Evolutionary conservation across 2,797 vertebrate species (phyloP).

Genomic region (Myioborus melanocephalus): DNA sequence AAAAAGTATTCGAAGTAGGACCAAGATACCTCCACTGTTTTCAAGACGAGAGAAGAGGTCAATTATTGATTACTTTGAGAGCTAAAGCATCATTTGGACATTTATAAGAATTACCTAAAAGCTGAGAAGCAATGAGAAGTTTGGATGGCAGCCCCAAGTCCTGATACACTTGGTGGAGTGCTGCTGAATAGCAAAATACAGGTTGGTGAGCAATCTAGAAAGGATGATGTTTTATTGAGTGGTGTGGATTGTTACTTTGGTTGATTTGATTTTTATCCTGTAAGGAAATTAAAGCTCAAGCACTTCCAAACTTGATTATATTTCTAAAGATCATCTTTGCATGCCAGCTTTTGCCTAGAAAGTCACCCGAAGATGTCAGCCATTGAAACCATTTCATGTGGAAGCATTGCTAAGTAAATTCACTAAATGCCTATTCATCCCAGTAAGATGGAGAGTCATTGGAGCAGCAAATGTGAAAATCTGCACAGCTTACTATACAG

Average conservation of each 20-base stretch:
- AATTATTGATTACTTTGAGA: conserved; percentile 29
- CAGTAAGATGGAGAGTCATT: conserved; percentile 61
- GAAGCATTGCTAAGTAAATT: conserved; percentile 82
- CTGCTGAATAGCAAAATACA: not conserved
- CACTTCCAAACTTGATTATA: conserved; percentile 1
- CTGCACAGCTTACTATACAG: conserved; percentile 61
- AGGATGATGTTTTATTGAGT: not conserved
- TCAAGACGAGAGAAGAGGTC: not conserved
- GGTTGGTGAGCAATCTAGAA: not conserved
- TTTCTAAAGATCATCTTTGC: conserved; percentile 60
- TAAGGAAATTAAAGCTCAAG: conserved; percentile 25
- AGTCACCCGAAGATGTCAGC: conserved; percentile 63
- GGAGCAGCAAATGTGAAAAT: conserved; percentile 79
- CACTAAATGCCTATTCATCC: conserved; percentile 78
- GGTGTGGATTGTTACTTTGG: not conserved
- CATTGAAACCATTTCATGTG: conserved; percentile 79
- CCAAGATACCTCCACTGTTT: not conserved
- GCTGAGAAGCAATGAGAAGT: not conserved
- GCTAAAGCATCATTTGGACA: not conserved
- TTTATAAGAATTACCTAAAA: not conserved
- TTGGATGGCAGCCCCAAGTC: not conserved
- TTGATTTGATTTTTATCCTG: conserved; percentile 32
- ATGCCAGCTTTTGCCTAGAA: conserved; percentile 34
- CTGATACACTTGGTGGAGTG: not conserved
- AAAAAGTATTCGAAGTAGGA: not conserved